These are phyloP conservation scores for Schlechtendalia chinensis DNA, from an alignment of 1,140 invertebrate species.

Conservation along the genomic window DNA sequence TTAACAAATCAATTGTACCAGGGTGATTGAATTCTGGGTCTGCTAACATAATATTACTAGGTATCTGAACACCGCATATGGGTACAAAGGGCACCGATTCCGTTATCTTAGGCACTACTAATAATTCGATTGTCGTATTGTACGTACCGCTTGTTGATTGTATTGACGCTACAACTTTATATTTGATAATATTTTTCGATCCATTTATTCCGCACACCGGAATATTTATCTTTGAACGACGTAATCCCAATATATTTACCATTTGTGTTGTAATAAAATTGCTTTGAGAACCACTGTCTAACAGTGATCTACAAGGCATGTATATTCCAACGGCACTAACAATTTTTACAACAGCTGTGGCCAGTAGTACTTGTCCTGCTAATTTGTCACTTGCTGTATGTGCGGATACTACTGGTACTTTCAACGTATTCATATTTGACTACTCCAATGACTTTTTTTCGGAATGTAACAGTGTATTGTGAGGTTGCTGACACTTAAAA, in stretches of 20 bases:
- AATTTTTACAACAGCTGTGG: neutral
- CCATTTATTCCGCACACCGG: neutral
- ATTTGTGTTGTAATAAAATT: conserved; percentile 8
- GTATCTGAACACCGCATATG: neutral
- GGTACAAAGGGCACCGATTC: neutral
- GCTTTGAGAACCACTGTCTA: conserved; percentile 8
- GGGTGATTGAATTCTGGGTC: conserved; percentile 41
- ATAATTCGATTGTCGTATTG: neutral
- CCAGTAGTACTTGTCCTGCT: neutral
- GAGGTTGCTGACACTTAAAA: neutral
- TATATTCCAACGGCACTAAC: neutral
- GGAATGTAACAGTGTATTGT: conserved; percentile 13
- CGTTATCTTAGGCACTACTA: neutral
- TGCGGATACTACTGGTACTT: neutral
- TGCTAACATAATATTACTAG: neutral
- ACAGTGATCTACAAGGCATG: neutral
- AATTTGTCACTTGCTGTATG: neutral
- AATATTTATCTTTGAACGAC: neutral
- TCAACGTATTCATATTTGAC: too few species aligned
- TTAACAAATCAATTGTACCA: neutral
- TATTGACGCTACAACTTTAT: neutral
- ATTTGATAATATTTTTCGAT: neutral
- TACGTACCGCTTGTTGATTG: neutral
- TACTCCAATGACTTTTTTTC: neutral
- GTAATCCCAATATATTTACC: neutral